Evolutionary conservation across 2,113 vertebrate genomes (phyloP).

Genomic region (Nicator chloris): DNA sequence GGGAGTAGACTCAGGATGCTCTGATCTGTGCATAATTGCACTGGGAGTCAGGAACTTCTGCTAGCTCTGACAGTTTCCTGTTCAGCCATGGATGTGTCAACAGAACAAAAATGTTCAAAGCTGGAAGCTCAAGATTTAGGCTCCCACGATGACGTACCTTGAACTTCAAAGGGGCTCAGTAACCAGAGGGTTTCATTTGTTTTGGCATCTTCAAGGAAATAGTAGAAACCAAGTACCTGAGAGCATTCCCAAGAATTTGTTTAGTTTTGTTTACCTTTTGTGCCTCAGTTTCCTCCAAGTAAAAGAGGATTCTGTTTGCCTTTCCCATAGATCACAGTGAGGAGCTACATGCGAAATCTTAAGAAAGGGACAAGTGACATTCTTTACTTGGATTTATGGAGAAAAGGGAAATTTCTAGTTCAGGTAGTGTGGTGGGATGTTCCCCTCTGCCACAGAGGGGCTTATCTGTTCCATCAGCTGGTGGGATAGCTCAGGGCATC

Average conservation of each 20-base stretch:
- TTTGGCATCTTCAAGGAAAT: background rate
- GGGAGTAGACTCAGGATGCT: background rate
- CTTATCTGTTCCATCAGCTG: background rate
- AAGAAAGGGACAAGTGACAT: background rate
- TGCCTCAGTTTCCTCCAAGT: background rate
- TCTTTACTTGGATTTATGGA: background rate
- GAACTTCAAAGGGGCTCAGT: background rate
- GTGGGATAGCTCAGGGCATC: background rate
- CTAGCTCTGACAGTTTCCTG: background rate
- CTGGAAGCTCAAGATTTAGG: background rate
- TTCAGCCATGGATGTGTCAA: background rate
- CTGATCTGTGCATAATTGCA: background rate
- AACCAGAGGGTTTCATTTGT: background rate
- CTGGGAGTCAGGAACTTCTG: background rate
- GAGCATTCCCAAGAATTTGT: background rate
- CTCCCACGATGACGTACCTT: background rate
- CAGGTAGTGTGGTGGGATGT: fast-evolving
- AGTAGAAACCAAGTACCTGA: background rate
- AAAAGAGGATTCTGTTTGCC: background rate
- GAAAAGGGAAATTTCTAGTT: background rate
- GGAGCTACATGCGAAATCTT: background rate
- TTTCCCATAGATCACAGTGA: background rate
- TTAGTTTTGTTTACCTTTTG: background rate
- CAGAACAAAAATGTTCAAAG: background rate
- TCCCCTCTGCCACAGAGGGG: background rate